These are phyloP conservation scores for Ormia ochracea DNA, from an alignment of 2,888 invertebrate species.

Conservation along the genomic window DNA sequence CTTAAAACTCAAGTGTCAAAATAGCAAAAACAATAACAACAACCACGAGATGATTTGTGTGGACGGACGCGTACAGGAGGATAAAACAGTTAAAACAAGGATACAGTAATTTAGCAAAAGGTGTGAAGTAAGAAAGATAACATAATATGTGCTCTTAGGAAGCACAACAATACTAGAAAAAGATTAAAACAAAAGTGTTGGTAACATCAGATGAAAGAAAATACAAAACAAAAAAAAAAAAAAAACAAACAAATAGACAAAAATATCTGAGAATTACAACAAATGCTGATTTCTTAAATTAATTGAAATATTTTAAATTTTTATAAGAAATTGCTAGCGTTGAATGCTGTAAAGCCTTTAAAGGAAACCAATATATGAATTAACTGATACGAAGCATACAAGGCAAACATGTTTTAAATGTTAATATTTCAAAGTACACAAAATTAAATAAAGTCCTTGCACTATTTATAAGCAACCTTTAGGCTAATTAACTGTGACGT, in stretches of 20 bases:
- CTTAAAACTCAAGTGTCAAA: conserved; percentile 57
- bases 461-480: too few species aligned
- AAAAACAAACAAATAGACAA: neutral
- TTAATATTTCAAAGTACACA: too few species aligned
- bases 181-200: neutral
- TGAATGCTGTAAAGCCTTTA: neutral
- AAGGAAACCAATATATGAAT: neutral
- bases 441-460: too few species aligned
- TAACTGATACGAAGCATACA: too few species aligned
- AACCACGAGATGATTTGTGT: conserved; percentile 1
- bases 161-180: conserved; percentile 4
- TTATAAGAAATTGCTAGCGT: neutral
- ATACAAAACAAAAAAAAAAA: neutral
- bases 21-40: conserved; percentile 41
- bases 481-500: too few species aligned
- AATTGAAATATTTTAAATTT: conserved; percentile 20
- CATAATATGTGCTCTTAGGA: conserved; percentile 25
- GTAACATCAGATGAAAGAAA: conserved; percentile 13
- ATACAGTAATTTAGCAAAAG: conserved; percentile 57
- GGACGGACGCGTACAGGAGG: conserved; percentile 19
- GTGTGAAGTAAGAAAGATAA: conserved; percentile 52
- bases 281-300: conserved; percentile 47
- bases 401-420: too few species aligned
- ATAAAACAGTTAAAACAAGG: conserved; percentile 42
- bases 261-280: conserved; percentile 43